Conservation (phyloP, 2,888 invertebrate species). For the Eupithecia subumbrata region DNA sequence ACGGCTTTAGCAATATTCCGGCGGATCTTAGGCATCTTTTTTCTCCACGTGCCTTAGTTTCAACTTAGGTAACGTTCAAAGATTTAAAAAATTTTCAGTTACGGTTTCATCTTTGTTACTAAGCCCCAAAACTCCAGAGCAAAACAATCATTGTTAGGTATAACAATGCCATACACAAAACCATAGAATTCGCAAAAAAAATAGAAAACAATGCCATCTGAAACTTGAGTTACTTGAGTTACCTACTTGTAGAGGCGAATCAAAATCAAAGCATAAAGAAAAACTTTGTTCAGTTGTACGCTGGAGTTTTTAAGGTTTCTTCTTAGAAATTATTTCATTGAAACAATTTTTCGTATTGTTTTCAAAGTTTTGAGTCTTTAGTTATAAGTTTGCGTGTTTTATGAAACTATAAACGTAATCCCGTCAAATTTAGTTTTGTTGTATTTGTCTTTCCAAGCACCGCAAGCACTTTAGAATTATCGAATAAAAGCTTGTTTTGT, state of each 20-base stretch:
- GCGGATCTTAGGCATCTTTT: too few species aligned
- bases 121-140: not conserved
- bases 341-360: not conserved
- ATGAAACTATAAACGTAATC: too few species aligned
- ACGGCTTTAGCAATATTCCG: too few species aligned
- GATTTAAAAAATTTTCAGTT: not conserved
- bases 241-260: not conserved
- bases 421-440: too few species aligned
- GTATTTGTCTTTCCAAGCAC: too few species aligned
- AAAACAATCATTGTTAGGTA: not conserved
- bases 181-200: not conserved
- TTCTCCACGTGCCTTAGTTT: not conserved
- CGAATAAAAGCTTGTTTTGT: too few species aligned
- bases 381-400: not conserved
- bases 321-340: not conserved
- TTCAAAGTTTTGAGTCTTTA: not conserved
- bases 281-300: not conserved
- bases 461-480: too few species aligned
- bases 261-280: slow-evolving; percentile 6
- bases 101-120: not conserved
- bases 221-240: slow-evolving; percentile 7
- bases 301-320: not conserved
- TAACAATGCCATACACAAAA: slow-evolving; percentile 3
- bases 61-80: not conserved
- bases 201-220: not conserved